Evolutionary conservation across 2,113 vertebrate genomes (phyloP), one percentile per base, ranked within the genome.

Genomic region (Hydrolagus affinis): DNA sequence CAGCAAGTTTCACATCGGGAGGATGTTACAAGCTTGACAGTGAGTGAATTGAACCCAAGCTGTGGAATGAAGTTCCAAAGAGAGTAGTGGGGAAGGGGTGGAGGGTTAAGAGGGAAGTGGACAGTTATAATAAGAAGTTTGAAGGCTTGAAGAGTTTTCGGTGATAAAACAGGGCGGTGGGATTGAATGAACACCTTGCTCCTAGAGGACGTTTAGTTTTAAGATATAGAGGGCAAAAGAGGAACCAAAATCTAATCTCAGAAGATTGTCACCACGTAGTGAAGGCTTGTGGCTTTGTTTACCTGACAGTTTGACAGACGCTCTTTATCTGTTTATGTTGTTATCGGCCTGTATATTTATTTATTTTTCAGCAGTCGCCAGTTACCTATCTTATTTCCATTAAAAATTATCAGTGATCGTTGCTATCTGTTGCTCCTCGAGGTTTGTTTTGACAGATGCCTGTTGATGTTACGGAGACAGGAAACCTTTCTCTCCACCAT

Each of bases 331-430:
- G 59, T 64, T 80, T 14, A 12, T 62, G 76, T 80, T 62, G 59
- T 80, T 80, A 80, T 62, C n/a, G 60, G 28, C 23, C 59, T 80
- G 25, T 59, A 80, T 80, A 60, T 80, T 64, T 80, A 80, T 80
- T 64, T 80, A 80, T 80, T 80, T 80, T 80, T 23, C 60, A 80
- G 62, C 76, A 80, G 62, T 1, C 12, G 60, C 76, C 23, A 80
- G 76, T 64, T 60, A 80, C 19, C 62, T 80, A 80, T 80, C 59
- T 80, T 80, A 80, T 80, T 80, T 62, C 76, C n/a, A 62, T 14
- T 60, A 25, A 62, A 78, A 80, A 80, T 44, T 62, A 80, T 80
- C 76, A 64, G 28, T 64, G 59, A 62, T 28, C 76, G 25, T 80
- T 62, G 76, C 76, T 60, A 64, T 64, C 23, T 15, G 59, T 64